These are phyloP conservation scores for Molorchus minor DNA, from an alignment of 2,888 invertebrate species.

Conservation along the genomic window DNA sequence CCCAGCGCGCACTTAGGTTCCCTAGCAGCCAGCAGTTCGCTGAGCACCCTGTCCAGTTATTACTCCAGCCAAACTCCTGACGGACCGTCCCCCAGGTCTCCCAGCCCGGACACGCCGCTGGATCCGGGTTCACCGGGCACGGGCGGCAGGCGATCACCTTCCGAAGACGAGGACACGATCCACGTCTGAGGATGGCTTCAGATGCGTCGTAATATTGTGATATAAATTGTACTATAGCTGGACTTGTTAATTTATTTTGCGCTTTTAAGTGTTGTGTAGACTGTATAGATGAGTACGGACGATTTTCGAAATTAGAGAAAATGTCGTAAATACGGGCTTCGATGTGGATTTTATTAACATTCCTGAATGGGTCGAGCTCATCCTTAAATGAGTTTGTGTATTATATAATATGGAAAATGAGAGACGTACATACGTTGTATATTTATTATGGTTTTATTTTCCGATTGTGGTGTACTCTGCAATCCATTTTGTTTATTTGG, in stretches of 20 bases:
- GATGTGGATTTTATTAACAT: slow-evolving; percentile 39
- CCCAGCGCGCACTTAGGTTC: slow-evolving; percentile 74
- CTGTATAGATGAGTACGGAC: slow-evolving; percentile 41
- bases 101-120: slow-evolving; percentile 66
- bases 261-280: slow-evolving; percentile 59
- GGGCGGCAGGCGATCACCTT: slow-evolving; percentile 60
- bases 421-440: slow-evolving; percentile 39
- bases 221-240: slow-evolving; percentile 57
- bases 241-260: slow-evolving; percentile 58
- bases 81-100: slow-evolving; percentile 64
- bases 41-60: slow-evolving; percentile 67
- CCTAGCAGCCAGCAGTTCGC: slow-evolving; percentile 74
- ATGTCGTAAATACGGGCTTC: slow-evolving; percentile 34
- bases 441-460: slow-evolving; percentile 44
- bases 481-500: slow-evolving; percentile 43
- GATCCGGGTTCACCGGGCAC: slow-evolving; percentile 71
- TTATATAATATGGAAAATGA: slow-evolving; percentile 37
- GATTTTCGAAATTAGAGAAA: slow-evolving; percentile 46
- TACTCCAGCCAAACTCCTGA: slow-evolving; percentile 67
- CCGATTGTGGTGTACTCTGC: slow-evolving; percentile 49
- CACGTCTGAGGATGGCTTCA: slow-evolving; percentile 64
- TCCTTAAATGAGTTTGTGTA: slow-evolving; percentile 32
- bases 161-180: slow-evolving; percentile 72
- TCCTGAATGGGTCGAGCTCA: slow-evolving; percentile 23
- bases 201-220: slow-evolving; percentile 53